Evolutionary conservation across 2,888 invertebrate genomes (phyloP).

Genomic region (Adineta ricciae): DNA sequence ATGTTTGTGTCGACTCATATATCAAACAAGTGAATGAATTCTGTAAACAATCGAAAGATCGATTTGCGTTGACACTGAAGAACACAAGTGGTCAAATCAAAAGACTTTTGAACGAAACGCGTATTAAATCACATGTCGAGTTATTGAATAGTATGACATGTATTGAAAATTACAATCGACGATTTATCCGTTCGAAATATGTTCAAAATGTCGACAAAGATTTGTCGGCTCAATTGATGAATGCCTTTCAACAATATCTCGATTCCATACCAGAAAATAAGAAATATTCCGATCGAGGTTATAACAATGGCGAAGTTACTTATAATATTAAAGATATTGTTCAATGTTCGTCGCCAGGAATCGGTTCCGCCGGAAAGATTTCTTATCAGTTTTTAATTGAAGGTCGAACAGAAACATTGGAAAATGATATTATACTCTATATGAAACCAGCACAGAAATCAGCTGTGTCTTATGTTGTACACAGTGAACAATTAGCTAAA

Average conservation of each 20-base stretch:
- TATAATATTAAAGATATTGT: constrained; percentile 2
- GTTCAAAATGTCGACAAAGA: background rate
- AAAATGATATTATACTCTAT: constrained; percentile 8
- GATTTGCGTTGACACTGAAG: background rate
- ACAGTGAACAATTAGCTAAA: background rate
- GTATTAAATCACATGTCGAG: background rate
- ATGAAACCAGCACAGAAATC: constrained; percentile 14
- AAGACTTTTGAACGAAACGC: background rate
- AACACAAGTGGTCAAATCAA: background rate
- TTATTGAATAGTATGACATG: background rate
- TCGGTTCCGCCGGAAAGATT: background rate
- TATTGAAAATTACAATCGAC: background rate
- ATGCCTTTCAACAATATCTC: background rate
- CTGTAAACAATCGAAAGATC: background rate
- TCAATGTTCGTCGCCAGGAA: background rate
- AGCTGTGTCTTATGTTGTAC: background rate
- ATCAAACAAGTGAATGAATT: background rate
- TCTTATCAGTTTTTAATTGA: background rate
- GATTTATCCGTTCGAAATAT: background rate
- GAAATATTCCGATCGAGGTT: background rate
- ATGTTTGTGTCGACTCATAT: background rate
- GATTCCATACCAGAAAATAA: background rate
- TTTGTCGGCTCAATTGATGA: background rate
- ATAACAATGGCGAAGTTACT: background rate
- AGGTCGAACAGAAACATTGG: background rate